A percentile compares a stretch with the other conserved stretches of the same genome.
Evolutionary conservation across 2,113 vertebrate species (phyloP).

Genomic region (Thomomys bottae): DNA sequence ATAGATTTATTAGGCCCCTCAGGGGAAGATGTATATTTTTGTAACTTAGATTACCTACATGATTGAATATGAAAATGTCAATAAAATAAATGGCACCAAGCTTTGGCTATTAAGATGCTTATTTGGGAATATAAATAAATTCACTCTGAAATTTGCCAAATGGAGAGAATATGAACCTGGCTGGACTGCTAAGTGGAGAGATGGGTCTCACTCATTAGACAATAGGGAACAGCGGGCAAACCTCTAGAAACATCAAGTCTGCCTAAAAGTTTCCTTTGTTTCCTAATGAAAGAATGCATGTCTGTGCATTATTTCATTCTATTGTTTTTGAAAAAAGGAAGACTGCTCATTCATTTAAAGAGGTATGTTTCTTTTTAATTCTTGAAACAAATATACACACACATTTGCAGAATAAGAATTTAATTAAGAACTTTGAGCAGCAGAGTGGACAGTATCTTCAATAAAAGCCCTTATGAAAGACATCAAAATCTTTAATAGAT

Average conservation of each 20-base stretch:
- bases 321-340: slow-evolving; percentile 58
- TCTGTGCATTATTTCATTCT: slow-evolving; percentile 45
- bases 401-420: slow-evolving; percentile 60
- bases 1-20: slow-evolving; percentile 29
- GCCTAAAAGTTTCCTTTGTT: slow-evolving; percentile 39
- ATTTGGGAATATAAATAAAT: slow-evolving; percentile 37
- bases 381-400: slow-evolving; percentile 54
- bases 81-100: slow-evolving; percentile 28
- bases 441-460: slow-evolving; percentile 57
- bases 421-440: slow-evolving; percentile 59
- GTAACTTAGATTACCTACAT: slow-evolving; percentile 51
- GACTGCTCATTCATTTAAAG: slow-evolving; percentile 16
- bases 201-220: background rate
- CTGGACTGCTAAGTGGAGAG: background rate
- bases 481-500: slow-evolving; percentile 33
- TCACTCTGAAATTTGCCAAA: slow-evolving; percentile 16
- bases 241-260: background rate
- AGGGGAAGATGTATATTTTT: slow-evolving; percentile 50
- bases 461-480: slow-evolving; percentile 27
- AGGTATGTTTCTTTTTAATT: slow-evolving; percentile 35
- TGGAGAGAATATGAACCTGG: background rate
- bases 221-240: background rate
- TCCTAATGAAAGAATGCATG: slow-evolving; percentile 11
- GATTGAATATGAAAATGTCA: slow-evolving; percentile 45
- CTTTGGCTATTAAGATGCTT: slow-evolving; percentile 58